Evolutionary conservation across 2,888 invertebrate species (phyloP).

Genomic region (Mantis religiosa): DNA sequence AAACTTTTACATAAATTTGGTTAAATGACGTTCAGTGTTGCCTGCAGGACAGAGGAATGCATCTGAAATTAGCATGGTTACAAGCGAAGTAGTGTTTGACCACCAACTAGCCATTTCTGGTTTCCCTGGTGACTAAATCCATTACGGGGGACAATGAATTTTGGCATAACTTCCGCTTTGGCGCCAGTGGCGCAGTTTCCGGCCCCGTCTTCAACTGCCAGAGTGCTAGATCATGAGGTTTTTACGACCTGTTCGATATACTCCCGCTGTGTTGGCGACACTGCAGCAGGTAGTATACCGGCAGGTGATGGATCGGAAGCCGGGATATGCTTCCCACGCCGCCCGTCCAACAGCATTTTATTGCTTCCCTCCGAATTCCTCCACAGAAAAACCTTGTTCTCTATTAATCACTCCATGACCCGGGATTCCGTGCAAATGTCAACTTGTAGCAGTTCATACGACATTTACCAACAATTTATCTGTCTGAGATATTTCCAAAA

Average conservation of each 20-base stretch:
- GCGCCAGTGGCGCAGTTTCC: background rate
- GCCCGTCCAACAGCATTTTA: background rate
- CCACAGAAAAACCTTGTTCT: background rate
- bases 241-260: background rate
- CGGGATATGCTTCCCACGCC: background rate
- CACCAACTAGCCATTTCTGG: too few species aligned
- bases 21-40: too few species aligned
- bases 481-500: too few species aligned
- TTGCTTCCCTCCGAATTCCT: background rate
- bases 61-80: too few species aligned
- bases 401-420: background rate
- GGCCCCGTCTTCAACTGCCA: background rate
- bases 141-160: background rate
- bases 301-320: conserved; percentile 5
- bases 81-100: too few species aligned
- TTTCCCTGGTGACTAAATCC: too few species aligned
- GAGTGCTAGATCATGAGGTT: background rate
- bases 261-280: background rate
- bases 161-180: background rate
- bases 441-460: too few species aligned
- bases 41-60: too few species aligned
- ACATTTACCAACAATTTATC: too few species aligned
- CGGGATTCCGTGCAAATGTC: background rate
- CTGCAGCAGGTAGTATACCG: background rate
- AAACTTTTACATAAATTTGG: too few species aligned